phyloP scores from a whole-genome alignment of 1,140 invertebrate species.

The Cyphomyrmex costatus region DNA sequence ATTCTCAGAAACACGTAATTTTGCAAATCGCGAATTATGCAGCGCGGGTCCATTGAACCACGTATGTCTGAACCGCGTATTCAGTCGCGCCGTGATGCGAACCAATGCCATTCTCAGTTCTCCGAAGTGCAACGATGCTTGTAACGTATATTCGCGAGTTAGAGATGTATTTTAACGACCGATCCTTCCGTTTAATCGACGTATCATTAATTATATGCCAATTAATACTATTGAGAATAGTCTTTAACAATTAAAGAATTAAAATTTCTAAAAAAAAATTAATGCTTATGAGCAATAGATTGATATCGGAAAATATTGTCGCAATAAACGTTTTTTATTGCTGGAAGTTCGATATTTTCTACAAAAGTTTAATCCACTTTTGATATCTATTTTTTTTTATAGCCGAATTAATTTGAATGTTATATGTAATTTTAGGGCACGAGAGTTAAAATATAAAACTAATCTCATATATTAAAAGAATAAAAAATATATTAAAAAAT shows the following conservation, averaged over 20 bases:
- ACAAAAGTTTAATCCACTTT: not conserved
- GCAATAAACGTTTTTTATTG: not conserved
- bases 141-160: not conserved
- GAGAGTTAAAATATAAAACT: not conserved
- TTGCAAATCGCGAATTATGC: constrained; percentile 52
- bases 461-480: not conserved
- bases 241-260: not conserved
- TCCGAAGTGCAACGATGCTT: not conserved
- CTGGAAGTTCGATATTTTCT: not conserved
- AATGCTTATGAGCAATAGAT: not conserved
- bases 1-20: constrained; percentile 60
- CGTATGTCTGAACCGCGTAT: not conserved
- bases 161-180: constrained; percentile 1
- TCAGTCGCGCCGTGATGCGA: constrained; percentile 17
- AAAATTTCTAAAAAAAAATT: not conserved
- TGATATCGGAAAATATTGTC: not conserved
- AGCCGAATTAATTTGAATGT: not conserved
- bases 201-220: not conserved
- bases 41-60: constrained; percentile 54
- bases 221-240: not conserved
- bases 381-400: not conserved
- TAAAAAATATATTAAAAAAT: not conserved
- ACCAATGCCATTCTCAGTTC: constrained; percentile 4
- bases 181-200: not conserved
- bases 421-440: not conserved